Percentiles rank a stretch among this genome's conserved stretches.
These are phyloP conservation scores for Xestia xanthographa DNA, from an alignment of 2,888 invertebrate genomes.

Conservation along the genomic window DNA sequence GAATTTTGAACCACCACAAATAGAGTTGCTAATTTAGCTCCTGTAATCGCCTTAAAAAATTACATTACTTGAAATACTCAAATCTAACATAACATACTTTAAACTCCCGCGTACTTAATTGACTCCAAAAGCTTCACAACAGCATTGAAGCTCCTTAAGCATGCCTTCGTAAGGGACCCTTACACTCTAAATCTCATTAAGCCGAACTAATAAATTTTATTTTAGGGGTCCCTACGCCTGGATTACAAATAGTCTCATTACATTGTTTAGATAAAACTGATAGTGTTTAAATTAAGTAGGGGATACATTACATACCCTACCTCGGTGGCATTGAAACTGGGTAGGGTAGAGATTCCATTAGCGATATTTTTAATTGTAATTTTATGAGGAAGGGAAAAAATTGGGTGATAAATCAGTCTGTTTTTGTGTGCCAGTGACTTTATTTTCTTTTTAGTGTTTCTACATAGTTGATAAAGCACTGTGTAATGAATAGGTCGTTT, in stretches of 20 bases:
- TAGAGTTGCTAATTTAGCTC: no score
- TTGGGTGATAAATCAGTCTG: not conserved
- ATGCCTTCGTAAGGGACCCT: constrained; percentile 48
- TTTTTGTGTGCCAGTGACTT: not conserved
- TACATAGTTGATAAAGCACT: no score
- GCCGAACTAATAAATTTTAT: constrained; percentile 77
- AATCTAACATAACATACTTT: not conserved
- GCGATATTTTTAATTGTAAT: constrained; percentile 62
- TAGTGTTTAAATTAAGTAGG: constrained; percentile 70
- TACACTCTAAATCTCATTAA: constrained; percentile 71
- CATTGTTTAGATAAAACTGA: constrained; percentile 74
- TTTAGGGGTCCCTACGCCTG: constrained; percentile 69
- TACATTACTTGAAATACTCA: not conserved
- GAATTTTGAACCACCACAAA: no score
- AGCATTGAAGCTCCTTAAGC: constrained; percentile 47
- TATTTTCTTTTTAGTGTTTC: not conserved
- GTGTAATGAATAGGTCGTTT: no score
- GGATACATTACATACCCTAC: constrained; percentile 52
- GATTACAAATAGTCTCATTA: constrained; percentile 80
- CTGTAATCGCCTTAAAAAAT: no score
- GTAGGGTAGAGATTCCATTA: constrained; percentile 63
- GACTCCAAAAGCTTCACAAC: constrained; percentile 40
- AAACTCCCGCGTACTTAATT: constrained; percentile 6
- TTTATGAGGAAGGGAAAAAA: constrained; percentile 41
- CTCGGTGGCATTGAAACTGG: constrained; percentile 40